Evolutionary conservation across 2,113 vertebrate genomes (phyloP).

Genomic region (Muntiacus reevesi): DNA sequence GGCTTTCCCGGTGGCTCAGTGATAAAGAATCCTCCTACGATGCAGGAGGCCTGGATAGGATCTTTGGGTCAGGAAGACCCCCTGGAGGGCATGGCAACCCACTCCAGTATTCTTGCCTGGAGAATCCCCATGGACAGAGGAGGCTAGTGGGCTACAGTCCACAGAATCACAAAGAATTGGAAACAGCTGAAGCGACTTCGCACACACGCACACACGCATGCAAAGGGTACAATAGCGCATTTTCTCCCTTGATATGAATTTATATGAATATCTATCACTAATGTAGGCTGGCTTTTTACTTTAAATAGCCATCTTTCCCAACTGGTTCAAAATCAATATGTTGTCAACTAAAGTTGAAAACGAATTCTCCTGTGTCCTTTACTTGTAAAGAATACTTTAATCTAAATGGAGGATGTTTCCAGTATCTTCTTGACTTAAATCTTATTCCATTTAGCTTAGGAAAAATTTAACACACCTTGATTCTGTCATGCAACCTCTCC

Average conservation of each 20-base stretch:
- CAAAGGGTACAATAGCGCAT: not conserved
- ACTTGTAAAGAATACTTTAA: slow-evolving; percentile 34
- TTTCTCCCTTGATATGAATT: not conserved
- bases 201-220: fast-evolving
- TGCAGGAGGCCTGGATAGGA: not conserved
- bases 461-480: slow-evolving; percentile 24
- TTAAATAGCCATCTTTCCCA: not conserved
- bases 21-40: not conserved
- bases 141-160: not conserved
- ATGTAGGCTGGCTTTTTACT: not conserved
- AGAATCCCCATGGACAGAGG: not conserved
- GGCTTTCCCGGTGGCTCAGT: not conserved
- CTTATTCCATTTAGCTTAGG: slow-evolving; percentile 7
- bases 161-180: not conserved
- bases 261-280: not conserved
- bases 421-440: slow-evolving; percentile 30
- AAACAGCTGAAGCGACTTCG: not conserved
- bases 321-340: slow-evolving; percentile 12
- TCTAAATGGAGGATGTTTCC: slow-evolving; percentile 20
- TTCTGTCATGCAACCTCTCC: not conserved
- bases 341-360: not conserved
- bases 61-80: not conserved
- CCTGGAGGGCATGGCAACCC: not conserved
- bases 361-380: not conserved
- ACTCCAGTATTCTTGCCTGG: not conserved